Conservation (phyloP, 2,113 vertebrate species). For the Hystrix brachyura region DNA sequence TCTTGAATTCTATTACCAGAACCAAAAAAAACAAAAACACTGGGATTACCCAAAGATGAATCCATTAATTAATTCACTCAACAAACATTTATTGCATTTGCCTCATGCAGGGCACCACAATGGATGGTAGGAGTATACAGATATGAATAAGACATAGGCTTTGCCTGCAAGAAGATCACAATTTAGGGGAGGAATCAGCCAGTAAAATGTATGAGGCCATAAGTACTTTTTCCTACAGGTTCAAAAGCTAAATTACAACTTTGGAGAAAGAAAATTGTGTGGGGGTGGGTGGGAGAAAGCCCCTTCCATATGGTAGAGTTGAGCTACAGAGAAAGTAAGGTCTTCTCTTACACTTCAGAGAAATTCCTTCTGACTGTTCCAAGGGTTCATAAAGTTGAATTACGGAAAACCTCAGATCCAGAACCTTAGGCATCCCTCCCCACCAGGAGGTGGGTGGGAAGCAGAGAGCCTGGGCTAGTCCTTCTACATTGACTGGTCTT, state of each 20-base stretch:
- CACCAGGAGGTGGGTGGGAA: background rate
- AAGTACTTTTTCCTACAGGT: slow-evolving; percentile 9
- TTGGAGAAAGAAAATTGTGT: slow-evolving; percentile 59
- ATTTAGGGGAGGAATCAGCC: slow-evolving; percentile 9
- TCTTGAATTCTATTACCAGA: background rate
- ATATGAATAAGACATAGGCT: slow-evolving; percentile 15
- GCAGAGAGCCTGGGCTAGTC: background rate
- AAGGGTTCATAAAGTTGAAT: slow-evolving; percentile 50
- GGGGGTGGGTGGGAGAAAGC: background rate
- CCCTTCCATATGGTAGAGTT: slow-evolving; percentile 13
- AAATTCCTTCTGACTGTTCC: slow-evolving; percentile 38
- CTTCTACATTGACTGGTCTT: slow-evolving; percentile 9
- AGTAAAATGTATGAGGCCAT: slow-evolving; percentile 22
- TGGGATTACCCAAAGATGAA: slow-evolving; percentile 14
- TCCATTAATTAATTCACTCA: background rate
- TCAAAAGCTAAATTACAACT: slow-evolving; percentile 51
- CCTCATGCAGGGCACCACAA: background rate
- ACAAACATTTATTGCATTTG: slow-evolving; percentile 55
- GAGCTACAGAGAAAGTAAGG: slow-evolving; percentile 26
- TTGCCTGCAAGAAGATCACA: slow-evolving; percentile 13
- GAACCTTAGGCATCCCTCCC: background rate
- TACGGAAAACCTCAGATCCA: slow-evolving; percentile 30
- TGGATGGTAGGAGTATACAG: background rate
- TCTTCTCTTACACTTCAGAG: slow-evolving; percentile 18
- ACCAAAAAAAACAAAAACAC: background rate